Evolutionary conservation across 2,113 vertebrate species (phyloP).

Genomic region (Dasyurus viverrinus): DNA sequence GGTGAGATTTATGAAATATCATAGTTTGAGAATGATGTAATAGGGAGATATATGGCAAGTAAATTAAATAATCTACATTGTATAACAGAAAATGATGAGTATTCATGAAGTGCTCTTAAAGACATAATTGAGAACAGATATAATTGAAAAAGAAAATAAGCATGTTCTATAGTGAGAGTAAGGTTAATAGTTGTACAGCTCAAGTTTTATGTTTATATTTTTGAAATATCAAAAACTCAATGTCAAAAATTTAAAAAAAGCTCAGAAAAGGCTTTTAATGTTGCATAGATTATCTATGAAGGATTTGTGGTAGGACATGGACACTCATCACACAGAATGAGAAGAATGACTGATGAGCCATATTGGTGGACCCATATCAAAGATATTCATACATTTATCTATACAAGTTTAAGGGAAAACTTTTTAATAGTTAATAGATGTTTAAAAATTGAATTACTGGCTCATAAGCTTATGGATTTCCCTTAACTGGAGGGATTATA

Average conservation of each 20-base stretch:
- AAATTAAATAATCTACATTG: not conserved
- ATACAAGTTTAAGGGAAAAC: not conserved
- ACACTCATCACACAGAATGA: not conserved
- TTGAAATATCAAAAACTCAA: not conserved
- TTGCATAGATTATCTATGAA: not conserved
- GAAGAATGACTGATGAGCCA: not conserved
- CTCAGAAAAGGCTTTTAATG: not conserved
- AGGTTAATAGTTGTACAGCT: not conserved
- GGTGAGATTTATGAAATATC: not conserved
- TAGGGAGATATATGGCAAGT: not conserved
- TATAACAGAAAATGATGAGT: not conserved
- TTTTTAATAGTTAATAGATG: not conserved
- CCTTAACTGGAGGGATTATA: not conserved
- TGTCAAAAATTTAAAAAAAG: not conserved
- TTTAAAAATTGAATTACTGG: not conserved
- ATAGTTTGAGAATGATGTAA: not conserved
- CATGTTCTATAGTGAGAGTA: not conserved
- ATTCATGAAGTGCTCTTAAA: not conserved
- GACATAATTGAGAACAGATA: not conserved
- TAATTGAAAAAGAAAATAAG: not conserved
- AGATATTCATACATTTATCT: not conserved
- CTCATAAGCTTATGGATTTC: not conserved
- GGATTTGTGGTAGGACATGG: not conserved
- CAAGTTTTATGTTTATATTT: not conserved
- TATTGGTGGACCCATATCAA: not conserved